Evolutionary conservation across 2,888 invertebrate genomes (phyloP).

Genomic region (Formica aserva): DNA sequence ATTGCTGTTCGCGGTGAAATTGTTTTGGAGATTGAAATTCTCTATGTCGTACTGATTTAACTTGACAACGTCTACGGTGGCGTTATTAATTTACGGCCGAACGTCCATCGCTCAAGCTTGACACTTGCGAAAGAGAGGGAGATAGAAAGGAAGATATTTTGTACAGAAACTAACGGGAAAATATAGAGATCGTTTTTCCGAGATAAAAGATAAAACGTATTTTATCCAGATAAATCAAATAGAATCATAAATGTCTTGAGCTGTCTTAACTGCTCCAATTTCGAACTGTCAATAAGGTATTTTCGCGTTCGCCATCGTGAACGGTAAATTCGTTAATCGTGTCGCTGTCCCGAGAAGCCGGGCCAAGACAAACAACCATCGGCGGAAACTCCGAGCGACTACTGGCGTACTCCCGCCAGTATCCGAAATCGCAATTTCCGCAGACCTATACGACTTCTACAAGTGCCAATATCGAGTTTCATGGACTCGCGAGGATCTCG

Average conservation of each 20-base stretch:
- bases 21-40: constrained; percentile 41
- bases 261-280: constrained; percentile 12
- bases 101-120: constrained; percentile 2
- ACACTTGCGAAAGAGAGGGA: neutral
- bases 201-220: neutral
- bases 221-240: neutral
- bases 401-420: constrained; percentile 19
- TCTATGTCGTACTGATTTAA: constrained; percentile 11
- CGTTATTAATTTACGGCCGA: constrained; percentile 43
- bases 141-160: constrained; percentile 12
- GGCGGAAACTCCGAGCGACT: constrained; percentile 44
- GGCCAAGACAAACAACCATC: constrained; percentile 9
- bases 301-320: neutral
- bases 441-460: constrained; percentile 53
- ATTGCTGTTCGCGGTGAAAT: constrained; percentile 11
- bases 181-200: neutral
- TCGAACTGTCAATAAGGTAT: constrained; percentile 18
- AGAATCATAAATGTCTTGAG: constrained; percentile 29
- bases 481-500: constrained; percentile 49
- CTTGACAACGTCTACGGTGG: neutral
- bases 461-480: constrained; percentile 69
- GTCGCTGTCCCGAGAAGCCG: neutral
- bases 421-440: constrained; percentile 69
- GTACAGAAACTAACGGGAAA: neutral
- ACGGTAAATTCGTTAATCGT: constrained; percentile 46